Evolutionary conservation across 2,113 vertebrate species (phyloP).

Genomic region (Tyrannus savana): DNA sequence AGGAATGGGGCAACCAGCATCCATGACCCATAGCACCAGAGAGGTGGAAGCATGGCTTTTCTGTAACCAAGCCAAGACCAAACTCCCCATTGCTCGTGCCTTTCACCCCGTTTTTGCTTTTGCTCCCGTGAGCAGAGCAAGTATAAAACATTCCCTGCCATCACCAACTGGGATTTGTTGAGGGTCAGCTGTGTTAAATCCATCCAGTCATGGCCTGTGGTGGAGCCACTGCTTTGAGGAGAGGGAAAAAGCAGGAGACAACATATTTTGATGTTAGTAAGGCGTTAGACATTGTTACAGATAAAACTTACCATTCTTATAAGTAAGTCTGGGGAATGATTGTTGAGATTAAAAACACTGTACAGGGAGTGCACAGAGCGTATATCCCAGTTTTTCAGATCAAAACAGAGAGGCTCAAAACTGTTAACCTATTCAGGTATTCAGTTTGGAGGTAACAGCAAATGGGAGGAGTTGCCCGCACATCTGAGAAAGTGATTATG

Average conservation of each 20-base stretch:
- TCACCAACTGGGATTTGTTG: not conserved
- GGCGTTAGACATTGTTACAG: not conserved
- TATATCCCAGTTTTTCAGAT: not conserved
- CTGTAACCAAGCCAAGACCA: not conserved
- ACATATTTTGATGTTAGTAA: not conserved
- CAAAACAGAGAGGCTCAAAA: not conserved
- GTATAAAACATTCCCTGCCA: not conserved
- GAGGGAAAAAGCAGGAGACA: not conserved
- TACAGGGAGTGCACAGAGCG: accelerated
- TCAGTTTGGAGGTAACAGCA: not conserved
- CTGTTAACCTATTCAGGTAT: not conserved
- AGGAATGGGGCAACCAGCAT: not conserved
- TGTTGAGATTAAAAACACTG: not conserved
- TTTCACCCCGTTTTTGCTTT: not conserved
- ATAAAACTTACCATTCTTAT: not conserved
- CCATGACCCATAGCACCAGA: not conserved
- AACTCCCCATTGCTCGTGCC: not conserved
- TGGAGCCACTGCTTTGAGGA: accelerated
- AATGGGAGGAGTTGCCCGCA: not conserved
- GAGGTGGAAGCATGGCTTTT: not conserved
- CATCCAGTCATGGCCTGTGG: not conserved
- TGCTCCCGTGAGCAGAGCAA: accelerated
- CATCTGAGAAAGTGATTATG: not conserved
- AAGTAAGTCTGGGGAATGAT: not conserved
- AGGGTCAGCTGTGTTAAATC: not conserved